Base-by-base conservation (phyloP, 2,797 vertebrate species). In the Helarctos malayanus region DNA sequence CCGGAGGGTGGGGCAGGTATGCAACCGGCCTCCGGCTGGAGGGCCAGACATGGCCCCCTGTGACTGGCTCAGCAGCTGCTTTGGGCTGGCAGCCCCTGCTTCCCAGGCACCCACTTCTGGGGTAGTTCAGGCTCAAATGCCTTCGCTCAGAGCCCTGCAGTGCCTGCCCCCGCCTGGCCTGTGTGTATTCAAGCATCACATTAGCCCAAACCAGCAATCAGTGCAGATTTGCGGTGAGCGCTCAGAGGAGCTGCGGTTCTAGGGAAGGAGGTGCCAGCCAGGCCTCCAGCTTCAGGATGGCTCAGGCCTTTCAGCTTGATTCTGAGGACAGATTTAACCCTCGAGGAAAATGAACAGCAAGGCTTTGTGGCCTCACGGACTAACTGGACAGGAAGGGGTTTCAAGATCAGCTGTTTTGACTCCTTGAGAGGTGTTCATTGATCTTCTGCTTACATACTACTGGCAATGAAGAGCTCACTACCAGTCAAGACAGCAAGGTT, bases 371-470 rank as follows among this genome's bases (percentile, higher is more conserved):
- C 54, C 52, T 61, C 16, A 14, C 15, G 29, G 19, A 5, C 52
- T 14, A 9, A 19, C 38, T 73, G 35, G 41, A 47, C 82, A 3
- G 7, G 79, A 47, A 41, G 2, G 52, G 38, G 52, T 75, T 71
- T 76, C 71, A 23, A 57, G 79, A 65, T 69, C 16, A 63, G 19
- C n/a, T 11, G 9, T 92, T 89, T 73, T 59, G 49, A 68, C 79
- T 68, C 80, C 88, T 65, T 59, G 45, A 84, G 78, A 82, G 3
- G 14, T 57, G 9, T 47, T 27, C 75, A 29, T 56, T 38, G 65
- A 91, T 76, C 54, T 71, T 88, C 73, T 68, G 15, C 38, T 97
- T 96, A 45, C 35, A 75, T 52, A 49, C 75, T n/a, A 63, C 49
- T 21, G 5, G 90, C 0, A 14, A 89, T 21, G 35, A 35, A 38